Conservation (phyloP, 2,113 vertebrate genomes). For the Cynocephalus volans region DNA sequence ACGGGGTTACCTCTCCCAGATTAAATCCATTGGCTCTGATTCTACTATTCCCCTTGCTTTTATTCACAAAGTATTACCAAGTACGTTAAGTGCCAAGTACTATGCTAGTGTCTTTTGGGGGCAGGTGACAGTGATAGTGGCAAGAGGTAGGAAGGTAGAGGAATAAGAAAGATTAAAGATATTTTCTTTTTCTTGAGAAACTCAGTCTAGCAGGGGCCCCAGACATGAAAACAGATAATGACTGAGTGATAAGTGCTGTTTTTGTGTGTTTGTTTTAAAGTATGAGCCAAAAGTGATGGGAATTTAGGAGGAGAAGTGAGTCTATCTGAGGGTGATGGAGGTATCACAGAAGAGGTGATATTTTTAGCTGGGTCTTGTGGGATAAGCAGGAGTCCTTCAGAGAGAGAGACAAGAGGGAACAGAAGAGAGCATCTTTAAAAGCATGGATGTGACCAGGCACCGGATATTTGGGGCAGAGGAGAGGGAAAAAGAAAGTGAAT, state of each 20-base stretch:
- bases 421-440: neutral
- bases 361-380: neutral
- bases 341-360: neutral
- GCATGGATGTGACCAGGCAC: too few species aligned
- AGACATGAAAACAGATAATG: constrained; percentile 46
- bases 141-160: neutral
- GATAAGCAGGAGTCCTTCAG: neutral
- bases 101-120: neutral
- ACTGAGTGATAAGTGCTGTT: neutral
- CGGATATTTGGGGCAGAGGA: neutral
- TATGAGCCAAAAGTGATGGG: neutral
- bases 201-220: constrained; percentile 23
- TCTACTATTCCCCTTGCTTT: neutral
- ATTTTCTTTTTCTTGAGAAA: neutral
- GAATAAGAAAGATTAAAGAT: neutral
- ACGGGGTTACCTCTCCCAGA: neutral
- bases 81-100: neutral
- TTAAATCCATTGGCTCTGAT: neutral
- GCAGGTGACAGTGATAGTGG: neutral
- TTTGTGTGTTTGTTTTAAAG: constrained; percentile 55
- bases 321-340: neutral
- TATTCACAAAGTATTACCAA: neutral
- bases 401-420: neutral
- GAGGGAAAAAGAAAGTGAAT: neutral
- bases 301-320: neutral